Evolutionary conservation across 2,888 invertebrate genomes (phyloP).

Genomic region (Agrochola circellaris): DNA sequence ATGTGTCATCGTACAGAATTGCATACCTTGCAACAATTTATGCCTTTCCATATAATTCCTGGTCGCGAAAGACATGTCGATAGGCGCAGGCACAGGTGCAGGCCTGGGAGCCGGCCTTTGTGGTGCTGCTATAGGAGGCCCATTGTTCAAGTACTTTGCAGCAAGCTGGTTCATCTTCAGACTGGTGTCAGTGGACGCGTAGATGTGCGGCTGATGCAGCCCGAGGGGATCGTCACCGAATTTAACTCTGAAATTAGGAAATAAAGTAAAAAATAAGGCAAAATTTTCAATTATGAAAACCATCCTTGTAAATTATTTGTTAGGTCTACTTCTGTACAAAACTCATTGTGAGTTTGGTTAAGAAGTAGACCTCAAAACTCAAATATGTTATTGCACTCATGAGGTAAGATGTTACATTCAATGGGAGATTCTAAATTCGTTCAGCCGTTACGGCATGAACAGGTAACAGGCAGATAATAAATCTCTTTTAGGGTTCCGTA

Average conservation of each 20-base stretch:
- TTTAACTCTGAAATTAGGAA: constrained; percentile 79
- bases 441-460: too few relatives aligned
- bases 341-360: not conserved
- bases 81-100: constrained; percentile 72
- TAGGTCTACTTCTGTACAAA: not conserved
- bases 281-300: not conserved
- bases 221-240: constrained; percentile 85
- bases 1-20: not conserved
- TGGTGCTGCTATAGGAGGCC: constrained; percentile 48
- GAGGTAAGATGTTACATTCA: not conserved
- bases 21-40: constrained; percentile 89
- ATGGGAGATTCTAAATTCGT: too few relatives aligned
- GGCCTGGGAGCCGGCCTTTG: constrained; percentile 66
- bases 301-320: not conserved
- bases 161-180: constrained; percentile 89
- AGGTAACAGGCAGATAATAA: too few relatives aligned
- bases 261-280: not conserved
- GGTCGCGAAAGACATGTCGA: constrained; percentile 93
- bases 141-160: constrained; percentile 83
- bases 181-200: constrained; percentile 83
- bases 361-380: not conserved
- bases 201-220: constrained; percentile 76
- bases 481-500: too few relatives aligned
- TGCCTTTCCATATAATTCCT: constrained; percentile 93
- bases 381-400: not conserved